These are phyloP conservation scores for Diorhabda sublineata DNA, from an alignment of 1,140 invertebrate genomes.

Conservation along the genomic window DNA sequence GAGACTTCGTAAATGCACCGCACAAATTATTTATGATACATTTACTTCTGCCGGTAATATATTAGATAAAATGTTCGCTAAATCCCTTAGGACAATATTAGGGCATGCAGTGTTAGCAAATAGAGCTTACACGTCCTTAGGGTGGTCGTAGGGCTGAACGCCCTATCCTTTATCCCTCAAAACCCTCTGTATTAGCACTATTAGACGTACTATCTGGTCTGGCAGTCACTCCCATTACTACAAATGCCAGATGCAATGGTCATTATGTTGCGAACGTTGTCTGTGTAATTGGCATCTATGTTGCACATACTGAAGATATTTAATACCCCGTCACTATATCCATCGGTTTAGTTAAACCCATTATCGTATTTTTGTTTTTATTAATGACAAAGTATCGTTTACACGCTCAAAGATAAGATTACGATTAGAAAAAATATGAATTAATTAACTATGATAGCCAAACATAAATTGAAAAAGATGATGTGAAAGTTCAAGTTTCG, in stretches of 20 bases:
- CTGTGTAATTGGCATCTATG: slow-evolving; percentile 17
- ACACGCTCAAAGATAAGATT: no score
- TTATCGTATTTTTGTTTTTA: no score
- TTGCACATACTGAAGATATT: slow-evolving; percentile 7
- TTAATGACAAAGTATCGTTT: no score
- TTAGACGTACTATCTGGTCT: slow-evolving; percentile 37
- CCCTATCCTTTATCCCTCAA: slow-evolving; percentile 20
- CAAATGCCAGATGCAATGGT: slow-evolving; percentile 22
- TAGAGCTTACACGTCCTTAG: slow-evolving; percentile 35
- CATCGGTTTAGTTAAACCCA: neutral
- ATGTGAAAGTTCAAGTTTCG: no score
- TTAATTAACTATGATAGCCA: no score
- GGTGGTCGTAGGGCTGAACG: slow-evolving; percentile 23
- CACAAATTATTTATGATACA: slow-evolving; percentile 27
- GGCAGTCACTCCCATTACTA: slow-evolving; percentile 41
- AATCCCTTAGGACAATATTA: slow-evolving; percentile 40
- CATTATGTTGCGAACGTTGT: slow-evolving; percentile 15
- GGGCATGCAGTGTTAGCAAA: slow-evolving; percentile 34
- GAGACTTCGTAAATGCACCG: neutral
- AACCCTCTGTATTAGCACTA: slow-evolving; percentile 35
- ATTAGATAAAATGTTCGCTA: slow-evolving; percentile 33
- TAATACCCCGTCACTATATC: slow-evolving; percentile 10
- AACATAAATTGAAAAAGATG: no score
- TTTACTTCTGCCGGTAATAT: slow-evolving; percentile 24
- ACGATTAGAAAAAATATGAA: no score